A percentile compares a stretch with the other conserved stretches of the same genome.
These are phyloP conservation scores for Trachelus iudaicus DNA, from an alignment of 2,888 invertebrate genomes.

Conservation along the genomic window DNA sequence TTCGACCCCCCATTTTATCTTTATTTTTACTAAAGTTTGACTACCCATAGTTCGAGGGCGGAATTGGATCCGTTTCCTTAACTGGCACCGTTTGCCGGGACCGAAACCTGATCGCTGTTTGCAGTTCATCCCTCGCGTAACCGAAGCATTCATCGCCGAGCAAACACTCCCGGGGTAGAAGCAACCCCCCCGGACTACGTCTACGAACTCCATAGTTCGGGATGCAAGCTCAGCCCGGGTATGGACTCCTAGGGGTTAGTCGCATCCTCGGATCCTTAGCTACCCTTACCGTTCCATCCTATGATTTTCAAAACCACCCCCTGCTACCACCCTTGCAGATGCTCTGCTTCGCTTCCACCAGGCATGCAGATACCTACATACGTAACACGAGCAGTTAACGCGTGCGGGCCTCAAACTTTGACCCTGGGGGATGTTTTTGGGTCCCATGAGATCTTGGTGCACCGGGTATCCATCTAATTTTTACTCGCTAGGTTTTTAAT, in stretches of 20 bases:
- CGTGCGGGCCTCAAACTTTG: not conserved
- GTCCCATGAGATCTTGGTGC: not conserved
- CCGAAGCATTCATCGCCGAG: slow-evolving; percentile 54
- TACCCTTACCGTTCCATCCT: not conserved
- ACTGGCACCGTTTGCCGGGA: slow-evolving; percentile 2
- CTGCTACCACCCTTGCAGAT: not conserved
- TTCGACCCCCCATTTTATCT: not conserved
- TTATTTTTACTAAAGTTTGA: not conserved
- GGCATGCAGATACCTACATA: not conserved
- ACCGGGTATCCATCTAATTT: not conserved
- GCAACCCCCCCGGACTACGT: not conserved
- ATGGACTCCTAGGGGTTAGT: not conserved
- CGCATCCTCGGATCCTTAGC: not conserved
- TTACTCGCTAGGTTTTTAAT: not conserved
- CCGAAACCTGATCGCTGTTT: slow-evolving; percentile 62
- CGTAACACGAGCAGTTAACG: not conserved
- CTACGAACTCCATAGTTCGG: not conserved
- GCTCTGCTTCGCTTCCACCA: not conserved
- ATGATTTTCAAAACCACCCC: not conserved
- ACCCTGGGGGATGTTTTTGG: not conserved
- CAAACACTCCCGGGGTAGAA: slow-evolving; percentile 41
- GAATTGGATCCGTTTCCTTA: not conserved
- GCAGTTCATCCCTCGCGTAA: slow-evolving; percentile 59
- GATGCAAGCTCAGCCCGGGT: not conserved
- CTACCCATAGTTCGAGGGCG: not conserved